Evolutionary conservation across 1,140 invertebrate genomes (phyloP).

Genomic region (Tetragnatha versicolor): DNA sequence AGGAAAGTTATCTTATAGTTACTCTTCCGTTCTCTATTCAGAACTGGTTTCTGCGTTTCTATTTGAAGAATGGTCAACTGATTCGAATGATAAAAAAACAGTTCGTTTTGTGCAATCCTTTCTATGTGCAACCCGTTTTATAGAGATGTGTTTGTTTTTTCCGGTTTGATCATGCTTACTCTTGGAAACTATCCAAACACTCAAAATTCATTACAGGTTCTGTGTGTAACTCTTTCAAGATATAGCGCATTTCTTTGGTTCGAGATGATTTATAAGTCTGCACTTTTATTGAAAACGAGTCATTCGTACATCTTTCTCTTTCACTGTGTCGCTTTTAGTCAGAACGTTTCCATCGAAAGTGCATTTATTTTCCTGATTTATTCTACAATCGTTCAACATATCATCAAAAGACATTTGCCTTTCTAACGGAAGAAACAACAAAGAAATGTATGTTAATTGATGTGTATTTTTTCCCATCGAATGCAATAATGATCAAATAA

Average conservation of each 20-base stretch:
- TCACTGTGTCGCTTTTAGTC: background rate
- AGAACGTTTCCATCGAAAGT: background rate
- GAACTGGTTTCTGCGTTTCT: slow-evolving; percentile 48
- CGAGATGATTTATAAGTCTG: slow-evolving; percentile 30
- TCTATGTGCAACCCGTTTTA: too few species aligned
- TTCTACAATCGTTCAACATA: background rate
- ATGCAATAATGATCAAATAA: too few species aligned
- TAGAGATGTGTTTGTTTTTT: background rate
- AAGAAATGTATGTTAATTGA: too few species aligned
- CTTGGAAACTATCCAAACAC: slow-evolving; percentile 43
- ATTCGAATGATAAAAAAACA: slow-evolving; percentile 21
- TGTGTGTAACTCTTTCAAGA: slow-evolving; percentile 29
- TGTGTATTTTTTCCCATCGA: too few species aligned
- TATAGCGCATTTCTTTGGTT: slow-evolving; percentile 24
- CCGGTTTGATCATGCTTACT: slow-evolving; percentile 15
- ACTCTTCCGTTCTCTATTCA: slow-evolving; percentile 49
- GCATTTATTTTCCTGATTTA: background rate
- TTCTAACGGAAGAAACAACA: too few species aligned
- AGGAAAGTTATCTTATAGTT: slow-evolving; percentile 36
- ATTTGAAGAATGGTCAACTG: slow-evolving; percentile 17
- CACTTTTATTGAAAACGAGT: slow-evolving; percentile 22
- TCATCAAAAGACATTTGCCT: too few species aligned
- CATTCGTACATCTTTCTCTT: background rate
- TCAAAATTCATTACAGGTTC: slow-evolving; percentile 44
- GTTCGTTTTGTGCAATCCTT: slow-evolving; percentile 3